phyloP scores from a whole-genome alignment of 92 coral and sea anemone genomes.

The Palythoa grandis region DNA sequence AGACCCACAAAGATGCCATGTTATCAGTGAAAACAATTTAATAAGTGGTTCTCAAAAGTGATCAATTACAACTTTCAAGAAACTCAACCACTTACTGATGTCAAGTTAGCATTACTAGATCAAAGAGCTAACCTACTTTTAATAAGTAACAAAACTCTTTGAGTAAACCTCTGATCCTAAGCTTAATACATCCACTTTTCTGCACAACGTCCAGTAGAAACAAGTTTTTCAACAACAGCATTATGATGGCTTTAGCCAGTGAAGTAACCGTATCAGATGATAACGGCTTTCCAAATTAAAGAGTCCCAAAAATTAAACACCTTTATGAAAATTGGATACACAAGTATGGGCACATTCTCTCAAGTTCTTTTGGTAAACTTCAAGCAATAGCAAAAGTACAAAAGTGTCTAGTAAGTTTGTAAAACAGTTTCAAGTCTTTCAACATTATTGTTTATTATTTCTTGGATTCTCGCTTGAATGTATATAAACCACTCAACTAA shows the following conservation, averaged over 20 bases:
- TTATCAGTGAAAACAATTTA: conserved; percentile 25
- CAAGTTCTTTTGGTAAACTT: background rate
- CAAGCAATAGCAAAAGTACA: background rate
- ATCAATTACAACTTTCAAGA: background rate
- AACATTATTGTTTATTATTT: background rate
- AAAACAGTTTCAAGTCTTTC: background rate
- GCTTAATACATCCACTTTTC: background rate
- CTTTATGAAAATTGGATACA: background rate
- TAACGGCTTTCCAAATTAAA: background rate
- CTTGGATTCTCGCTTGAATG: background rate
- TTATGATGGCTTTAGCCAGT: background rate
- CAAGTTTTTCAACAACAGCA: conserved; percentile 4
- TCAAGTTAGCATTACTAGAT: background rate
- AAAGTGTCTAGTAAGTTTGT: background rate
- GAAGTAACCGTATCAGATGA: background rate
- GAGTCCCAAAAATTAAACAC: background rate
- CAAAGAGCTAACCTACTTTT: background rate
- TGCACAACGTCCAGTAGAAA: background rate
- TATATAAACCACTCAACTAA: too few relatives aligned
- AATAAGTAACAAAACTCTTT: background rate
- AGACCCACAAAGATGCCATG: conserved; percentile 39
- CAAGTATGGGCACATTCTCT: background rate
- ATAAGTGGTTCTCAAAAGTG: background rate
- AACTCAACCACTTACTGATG: background rate
- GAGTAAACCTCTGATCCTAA: too few relatives aligned